Evolutionary conservation across 2,113 vertebrate species (phyloP).

Genomic region (Archocentrus centrarchus): DNA sequence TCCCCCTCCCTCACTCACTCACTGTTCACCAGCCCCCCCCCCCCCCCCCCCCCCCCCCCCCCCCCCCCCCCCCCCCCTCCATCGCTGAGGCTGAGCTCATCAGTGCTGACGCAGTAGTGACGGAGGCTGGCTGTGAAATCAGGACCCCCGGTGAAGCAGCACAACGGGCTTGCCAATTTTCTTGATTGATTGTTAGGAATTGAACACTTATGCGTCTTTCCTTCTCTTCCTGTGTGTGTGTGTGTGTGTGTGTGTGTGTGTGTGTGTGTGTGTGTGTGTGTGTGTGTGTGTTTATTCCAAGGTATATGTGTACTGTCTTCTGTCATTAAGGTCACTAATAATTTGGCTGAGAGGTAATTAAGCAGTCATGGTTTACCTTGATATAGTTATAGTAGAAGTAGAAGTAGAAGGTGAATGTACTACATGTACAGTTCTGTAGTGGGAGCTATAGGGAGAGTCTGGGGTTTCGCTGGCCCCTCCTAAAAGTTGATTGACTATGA

Average conservation of each 20-base stretch:
- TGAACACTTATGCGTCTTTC: neutral
- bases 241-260: neutral
- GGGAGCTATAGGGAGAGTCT: neutral
- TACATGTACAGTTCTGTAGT: neutral
- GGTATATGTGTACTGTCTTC: neutral
- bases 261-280: neutral
- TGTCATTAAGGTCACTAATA: neutral
- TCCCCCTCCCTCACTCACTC: neutral
- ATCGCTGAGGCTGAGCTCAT: constrained; percentile 67
- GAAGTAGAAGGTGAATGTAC: neutral
- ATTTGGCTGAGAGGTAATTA: neutral
- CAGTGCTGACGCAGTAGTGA: constrained; percentile 93
- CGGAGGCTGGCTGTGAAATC: constrained; percentile 87
- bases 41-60: constrained; percentile 7
- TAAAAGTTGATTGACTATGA: too few species aligned
- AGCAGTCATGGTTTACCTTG: neutral
- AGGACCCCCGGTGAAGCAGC: constrained; percentile 75
- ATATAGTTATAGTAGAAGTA: neutral
- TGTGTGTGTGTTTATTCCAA: neutral
- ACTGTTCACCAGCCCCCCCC: neutral
- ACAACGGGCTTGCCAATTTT: constrained; percentile 72
- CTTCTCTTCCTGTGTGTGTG: neutral
- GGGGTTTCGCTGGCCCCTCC: too few species aligned
- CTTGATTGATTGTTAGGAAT: constrained; percentile 30
- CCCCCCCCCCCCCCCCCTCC: neutral